Evolutionary conservation across 2,888 invertebrate species (phyloP).

Genomic region (Chamaedrilus cognettii): DNA sequence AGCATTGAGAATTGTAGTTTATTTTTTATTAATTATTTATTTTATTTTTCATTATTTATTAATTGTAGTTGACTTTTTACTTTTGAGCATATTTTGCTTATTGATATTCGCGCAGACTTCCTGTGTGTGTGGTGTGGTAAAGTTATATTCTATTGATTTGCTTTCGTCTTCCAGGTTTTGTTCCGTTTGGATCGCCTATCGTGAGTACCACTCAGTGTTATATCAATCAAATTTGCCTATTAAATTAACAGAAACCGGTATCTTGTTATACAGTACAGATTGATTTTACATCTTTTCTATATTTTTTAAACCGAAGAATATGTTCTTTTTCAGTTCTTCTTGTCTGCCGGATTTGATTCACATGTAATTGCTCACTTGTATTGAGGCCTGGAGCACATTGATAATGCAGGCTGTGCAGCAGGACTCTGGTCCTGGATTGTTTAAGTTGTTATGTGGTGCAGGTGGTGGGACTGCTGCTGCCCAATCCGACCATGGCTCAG

Average conservation of each 20-base stretch:
- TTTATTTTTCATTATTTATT: neutral
- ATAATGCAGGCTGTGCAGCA: too few relatives aligned
- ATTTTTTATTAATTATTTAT: neutral
- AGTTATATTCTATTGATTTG: slow-evolving; percentile 3
- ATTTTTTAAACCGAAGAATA: too few relatives aligned
- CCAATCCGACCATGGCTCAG: slow-evolving; percentile 59
- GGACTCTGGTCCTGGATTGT: too few relatives aligned
- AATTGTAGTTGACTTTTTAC: neutral
- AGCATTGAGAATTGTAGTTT: neutral
- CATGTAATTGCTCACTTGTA: too few relatives aligned
- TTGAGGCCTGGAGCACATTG: too few relatives aligned
- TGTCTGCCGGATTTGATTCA: too few relatives aligned
- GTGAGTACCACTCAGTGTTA: slow-evolving; percentile 44
- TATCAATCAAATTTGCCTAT: neutral
- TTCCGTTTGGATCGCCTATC: slow-evolving; percentile 62
- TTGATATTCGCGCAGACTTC: too few relatives aligned
- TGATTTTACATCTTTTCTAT: too few relatives aligned
- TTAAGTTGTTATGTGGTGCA: too few relatives aligned
- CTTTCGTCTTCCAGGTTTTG: slow-evolving; percentile 54
- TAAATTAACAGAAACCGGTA: too few relatives aligned
- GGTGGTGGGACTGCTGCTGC: slow-evolving; percentile 62
- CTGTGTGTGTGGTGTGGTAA: neutral
- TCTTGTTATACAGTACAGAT: too few relatives aligned
- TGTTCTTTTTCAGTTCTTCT: too few relatives aligned
- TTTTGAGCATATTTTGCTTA: neutral